Base-by-base conservation (phyloP, 1,140 invertebrate species). In the Magallana ariakensis region DNA sequence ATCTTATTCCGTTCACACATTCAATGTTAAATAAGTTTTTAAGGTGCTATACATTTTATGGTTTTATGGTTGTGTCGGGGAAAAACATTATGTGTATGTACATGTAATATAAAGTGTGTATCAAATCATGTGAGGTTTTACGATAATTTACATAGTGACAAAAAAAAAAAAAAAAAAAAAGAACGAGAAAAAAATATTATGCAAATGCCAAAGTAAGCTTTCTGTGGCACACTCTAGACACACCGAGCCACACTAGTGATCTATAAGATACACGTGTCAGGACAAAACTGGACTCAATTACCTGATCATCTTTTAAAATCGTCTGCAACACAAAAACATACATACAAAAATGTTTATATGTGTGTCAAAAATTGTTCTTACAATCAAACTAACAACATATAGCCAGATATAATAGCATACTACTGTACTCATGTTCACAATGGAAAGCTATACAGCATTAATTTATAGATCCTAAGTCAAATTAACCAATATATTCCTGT, bases 241-340 rank as follows among this genome's bases (percentile, higher is more conserved):
- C 66, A 75, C 66, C 66, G 66, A 75, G 66, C 66, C 66, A 75
- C 66, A 75, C 66, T 26, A 75, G 66, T 75, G 66, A 75, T 75
- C 66, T 33, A 22, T 9, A 70, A 33, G 22, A 75, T 26, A 75
- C 22, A 26, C 10, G 13, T 26, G 33, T 46, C 33, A 46, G 33
- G 33, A 46, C 33, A 46, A 46, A 46, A 46, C 33, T 46, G 2
- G 2, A 46, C 33, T 46, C 2, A 26, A 9, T 75, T 75, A 75
- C 66, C 66, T 75, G 66, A 26, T 22, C 33, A 19, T 26, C 22
- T 75, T 26, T 75, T 26, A 75, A 75, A 13, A 4, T 75, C 19
- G 19, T 19, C 66, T 75, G 66, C 66, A 75, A 75, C 22, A 75
- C 66, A 75, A 75, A 75, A 75, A 11, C 19, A 75, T 13, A 22